Evolutionary conservation across 2,113 vertebrate genomes (phyloP), one percentile per base, ranked within the genome.

Genomic region (Aptenodytes forsteri): DNA sequence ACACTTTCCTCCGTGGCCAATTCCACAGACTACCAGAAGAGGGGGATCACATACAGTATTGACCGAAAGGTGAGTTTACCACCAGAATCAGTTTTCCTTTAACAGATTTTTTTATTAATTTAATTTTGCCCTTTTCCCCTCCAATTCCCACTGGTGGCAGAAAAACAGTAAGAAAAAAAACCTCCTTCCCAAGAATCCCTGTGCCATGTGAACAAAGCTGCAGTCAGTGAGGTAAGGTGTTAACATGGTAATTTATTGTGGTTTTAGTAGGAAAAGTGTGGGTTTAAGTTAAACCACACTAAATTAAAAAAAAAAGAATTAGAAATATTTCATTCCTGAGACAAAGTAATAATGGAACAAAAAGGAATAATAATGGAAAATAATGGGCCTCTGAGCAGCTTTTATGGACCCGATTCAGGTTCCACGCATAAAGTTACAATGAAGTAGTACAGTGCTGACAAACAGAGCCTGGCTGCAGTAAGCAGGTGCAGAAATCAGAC

Each of bases 11-110:
- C 47, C 27, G 0, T 3, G 10, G 38, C 90, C 83, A 90, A 36
- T 97, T 87, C 96, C 94, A 9, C 36, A 49, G 88, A 2, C 73
- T 34, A 1, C 96, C 96, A 97, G 97, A 75, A 98, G 97, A 95
- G 96, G 96, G 97, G 87, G 94, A 93, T 90, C 93, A 90, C 82
- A 91, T 22, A 96, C 93, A 95, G 83, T 17, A 16, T 88, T 96
- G 92, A 22, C 93, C 83, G 30, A 23, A 18, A 73, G 75, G 89
- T 10, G 84, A 69, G 44, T 54, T 82, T 0, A 55, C 62, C 87
- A 44, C 77, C 78, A 66, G 17, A 7, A 73, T 29, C 44, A 1
- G 12, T 56, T 76, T 42, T 16, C 65, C 72, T 92, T 67, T 16
- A 11, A 12, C 55, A 6, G 29, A 23, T 47, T 56, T 40, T 80